A percentile compares a stretch with the other conserved stretches of the same genome.
Evolutionary conservation across 1,140 invertebrate genomes (phyloP).

Genomic region (Monochamus saltuarius): DNA sequence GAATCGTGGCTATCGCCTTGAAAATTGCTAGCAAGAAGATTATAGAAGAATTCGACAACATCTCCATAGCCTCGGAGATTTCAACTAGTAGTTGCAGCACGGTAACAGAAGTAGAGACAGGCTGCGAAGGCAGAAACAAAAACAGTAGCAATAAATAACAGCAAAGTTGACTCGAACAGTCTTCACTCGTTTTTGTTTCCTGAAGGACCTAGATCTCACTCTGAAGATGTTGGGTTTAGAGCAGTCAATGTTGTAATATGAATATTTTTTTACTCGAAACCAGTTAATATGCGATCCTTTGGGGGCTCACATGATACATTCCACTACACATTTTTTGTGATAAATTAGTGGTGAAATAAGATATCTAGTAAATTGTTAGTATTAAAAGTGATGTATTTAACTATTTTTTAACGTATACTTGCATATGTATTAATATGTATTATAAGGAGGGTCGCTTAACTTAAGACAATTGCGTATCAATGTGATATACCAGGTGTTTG

Average conservation of each 20-base stretch:
- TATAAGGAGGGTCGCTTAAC: slow-evolving; percentile 4
- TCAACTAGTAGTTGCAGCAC: slow-evolving; percentile 44
- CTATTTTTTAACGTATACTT: not conserved
- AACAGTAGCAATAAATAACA: slow-evolving; percentile 5
- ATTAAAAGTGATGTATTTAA: not conserved
- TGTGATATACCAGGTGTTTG: slow-evolving; percentile 39
- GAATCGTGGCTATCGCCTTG: slow-evolving; percentile 38
- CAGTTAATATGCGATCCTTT: not conserved
- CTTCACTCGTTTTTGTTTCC: too few relatives aligned
- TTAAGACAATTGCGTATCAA: slow-evolving; percentile 31
- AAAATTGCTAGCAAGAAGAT: slow-evolving; percentile 36
- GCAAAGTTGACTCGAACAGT: slow-evolving; percentile 12
- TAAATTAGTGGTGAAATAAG: not conserved
- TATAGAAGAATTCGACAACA: slow-evolving; percentile 36
- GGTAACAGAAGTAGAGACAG: slow-evolving; percentile 33
- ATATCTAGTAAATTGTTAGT: not conserved
- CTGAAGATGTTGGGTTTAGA: slow-evolving; percentile 1
- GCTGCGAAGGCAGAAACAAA: slow-evolving; percentile 12
- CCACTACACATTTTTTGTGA: not conserved
- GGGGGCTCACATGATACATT: too few relatives aligned
- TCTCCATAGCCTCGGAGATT: slow-evolving; percentile 43
- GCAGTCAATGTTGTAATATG: not conserved
- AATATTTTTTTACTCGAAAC: slow-evolving; percentile 19
- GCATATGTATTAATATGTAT: not conserved
- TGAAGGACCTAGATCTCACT: slow-evolving; percentile 6